These are phyloP conservation scores for Rosalia funebris DNA, from an alignment of 2,888 invertebrate species.

Conservation along the genomic window DNA sequence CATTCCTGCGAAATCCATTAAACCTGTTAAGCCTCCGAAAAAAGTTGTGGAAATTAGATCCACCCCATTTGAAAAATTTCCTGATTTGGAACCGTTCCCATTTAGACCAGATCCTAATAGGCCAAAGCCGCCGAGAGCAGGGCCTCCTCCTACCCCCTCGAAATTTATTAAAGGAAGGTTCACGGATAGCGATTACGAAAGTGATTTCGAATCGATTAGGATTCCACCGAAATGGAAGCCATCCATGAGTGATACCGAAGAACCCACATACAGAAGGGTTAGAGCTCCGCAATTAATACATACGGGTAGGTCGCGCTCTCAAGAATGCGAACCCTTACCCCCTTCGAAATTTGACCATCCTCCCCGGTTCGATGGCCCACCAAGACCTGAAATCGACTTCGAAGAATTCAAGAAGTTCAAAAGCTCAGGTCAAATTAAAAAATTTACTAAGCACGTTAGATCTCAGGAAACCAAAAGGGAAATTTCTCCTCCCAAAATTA, in stretches of 20 bases:
- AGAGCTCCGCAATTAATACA: constrained; percentile 64
- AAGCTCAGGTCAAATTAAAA: constrained; percentile 53
- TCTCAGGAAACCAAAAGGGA: constrained; percentile 49
- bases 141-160: constrained; percentile 69
- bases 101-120: constrained; percentile 65
- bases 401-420: constrained; percentile 54
- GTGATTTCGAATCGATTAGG: constrained; percentile 68
- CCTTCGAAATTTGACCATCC: constrained; percentile 69
- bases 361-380: constrained; percentile 61
- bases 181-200: constrained; percentile 76
- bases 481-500: constrained; percentile 54
- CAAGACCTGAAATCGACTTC: constrained; percentile 58
- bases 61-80: constrained; percentile 63
- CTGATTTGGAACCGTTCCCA: constrained; percentile 66
- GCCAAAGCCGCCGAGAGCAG: constrained; percentile 57
- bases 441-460: constrained; percentile 55
- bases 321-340: constrained; percentile 68
- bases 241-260: constrained; percentile 73
- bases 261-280: constrained; percentile 68
- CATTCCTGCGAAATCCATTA: constrained; percentile 57
- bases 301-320: constrained; percentile 68
- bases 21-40: constrained; percentile 51
- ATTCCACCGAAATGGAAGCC: constrained; percentile 70
- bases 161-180: constrained; percentile 69
- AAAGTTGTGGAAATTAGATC: constrained; percentile 48